Evolutionary conservation across 2,797 vertebrate species (phyloP).

Genomic region (Sitta carolinensis): DNA sequence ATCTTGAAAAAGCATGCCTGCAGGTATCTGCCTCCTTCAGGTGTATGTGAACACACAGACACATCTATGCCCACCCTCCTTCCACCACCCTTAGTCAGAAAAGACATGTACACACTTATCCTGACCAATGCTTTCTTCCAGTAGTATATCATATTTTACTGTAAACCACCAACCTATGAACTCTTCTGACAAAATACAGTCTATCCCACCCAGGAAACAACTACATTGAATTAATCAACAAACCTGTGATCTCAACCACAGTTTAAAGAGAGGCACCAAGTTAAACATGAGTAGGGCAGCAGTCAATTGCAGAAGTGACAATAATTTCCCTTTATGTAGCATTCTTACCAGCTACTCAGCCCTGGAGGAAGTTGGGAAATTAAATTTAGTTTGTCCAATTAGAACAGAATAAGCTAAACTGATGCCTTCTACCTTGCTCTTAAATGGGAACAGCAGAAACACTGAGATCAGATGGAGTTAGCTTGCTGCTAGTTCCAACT

Average conservation of each 20-base stretch:
- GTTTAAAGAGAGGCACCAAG: neutral
- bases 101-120: accelerated
- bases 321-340: neutral
- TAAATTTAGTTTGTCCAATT: neutral
- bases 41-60: neutral
- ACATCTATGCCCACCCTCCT: neutral
- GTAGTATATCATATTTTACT: neutral
- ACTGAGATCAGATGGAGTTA: neutral
- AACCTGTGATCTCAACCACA: neutral
- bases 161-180: neutral
- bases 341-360: neutral
- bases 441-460: neutral
- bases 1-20: neutral
- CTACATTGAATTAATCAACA: neutral
- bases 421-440: neutral
- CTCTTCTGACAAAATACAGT: neutral
- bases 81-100: neutral
- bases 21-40: neutral
- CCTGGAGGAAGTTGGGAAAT: neutral
- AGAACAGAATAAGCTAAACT: neutral
- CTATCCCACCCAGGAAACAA: neutral
- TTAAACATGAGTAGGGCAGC: neutral
- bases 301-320: neutral
- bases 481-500: neutral
- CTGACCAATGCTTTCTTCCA: neutral